Evolutionary conservation across 2,888 invertebrate species (phyloP).

Genomic region (Rotaria magnacalcarata): DNA sequence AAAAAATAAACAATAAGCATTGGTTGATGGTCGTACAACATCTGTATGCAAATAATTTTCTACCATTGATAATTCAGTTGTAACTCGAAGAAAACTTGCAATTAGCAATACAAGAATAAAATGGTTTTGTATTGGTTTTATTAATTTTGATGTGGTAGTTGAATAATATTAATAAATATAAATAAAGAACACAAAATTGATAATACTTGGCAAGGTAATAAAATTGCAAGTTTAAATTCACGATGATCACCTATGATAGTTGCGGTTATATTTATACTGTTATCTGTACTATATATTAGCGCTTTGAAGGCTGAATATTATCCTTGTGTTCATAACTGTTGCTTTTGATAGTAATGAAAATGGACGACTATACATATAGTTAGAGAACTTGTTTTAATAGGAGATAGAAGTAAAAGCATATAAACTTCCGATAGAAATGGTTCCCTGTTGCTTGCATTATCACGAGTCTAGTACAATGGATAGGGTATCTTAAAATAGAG

Average conservation of each 20-base stretch:
- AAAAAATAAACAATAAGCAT: background rate
- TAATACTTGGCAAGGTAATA: background rate
- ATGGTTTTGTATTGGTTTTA: background rate
- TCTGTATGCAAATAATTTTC: background rate
- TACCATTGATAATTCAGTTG: slow-evolving; percentile 4
- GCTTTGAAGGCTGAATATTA: background rate
- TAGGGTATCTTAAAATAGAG: too few relatives aligned
- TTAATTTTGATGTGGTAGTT: background rate
- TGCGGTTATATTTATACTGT: background rate
- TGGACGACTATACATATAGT: too few relatives aligned
- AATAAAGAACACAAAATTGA: background rate
- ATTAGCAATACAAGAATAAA: background rate
- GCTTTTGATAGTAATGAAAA: background rate
- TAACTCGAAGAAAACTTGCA: background rate
- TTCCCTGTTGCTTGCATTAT: too few relatives aligned
- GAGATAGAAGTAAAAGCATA: too few relatives aligned
- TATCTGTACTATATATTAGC: background rate
- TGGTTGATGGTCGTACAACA: background rate
- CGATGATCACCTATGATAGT: background rate
- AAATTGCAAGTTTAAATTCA: background rate
- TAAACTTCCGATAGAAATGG: too few relatives aligned
- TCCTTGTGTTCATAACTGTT: background rate
- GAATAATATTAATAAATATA: background rate
- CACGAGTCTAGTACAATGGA: too few relatives aligned
- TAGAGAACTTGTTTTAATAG: too few relatives aligned